Conservation (phyloP, 2,113 vertebrate genomes). For the Fulica atra region DNA sequence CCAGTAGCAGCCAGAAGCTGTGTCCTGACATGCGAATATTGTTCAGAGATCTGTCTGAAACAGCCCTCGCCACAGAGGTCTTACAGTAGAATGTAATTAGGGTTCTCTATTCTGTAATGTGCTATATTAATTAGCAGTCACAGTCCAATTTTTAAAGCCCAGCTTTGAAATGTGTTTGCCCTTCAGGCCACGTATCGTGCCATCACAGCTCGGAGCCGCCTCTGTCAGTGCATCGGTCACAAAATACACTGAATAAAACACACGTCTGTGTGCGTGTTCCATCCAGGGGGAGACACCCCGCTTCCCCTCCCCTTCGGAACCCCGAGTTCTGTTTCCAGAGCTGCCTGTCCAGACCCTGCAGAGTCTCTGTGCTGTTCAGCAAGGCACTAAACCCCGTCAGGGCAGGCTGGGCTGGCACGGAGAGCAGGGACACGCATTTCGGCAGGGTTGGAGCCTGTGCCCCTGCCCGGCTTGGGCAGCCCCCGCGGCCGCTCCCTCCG, state of each 20-base stretch:
- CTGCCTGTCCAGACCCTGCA: not conserved
- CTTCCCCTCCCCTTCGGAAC: not conserved
- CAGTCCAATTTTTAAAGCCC: constrained; percentile 33
- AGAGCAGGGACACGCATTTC: not conserved
- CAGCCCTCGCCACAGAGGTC: not conserved
- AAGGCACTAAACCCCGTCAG: not conserved
- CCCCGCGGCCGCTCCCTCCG: not conserved
- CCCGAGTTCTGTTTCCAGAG: not conserved
- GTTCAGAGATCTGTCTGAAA: not conserved
- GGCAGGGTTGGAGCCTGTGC: not conserved
- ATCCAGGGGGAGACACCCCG: fast-evolving
- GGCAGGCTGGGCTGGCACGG: no score
- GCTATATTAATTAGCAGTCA: constrained; percentile 32
- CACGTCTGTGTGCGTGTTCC: not conserved
- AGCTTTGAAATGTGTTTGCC: not conserved
- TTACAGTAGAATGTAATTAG: not conserved
- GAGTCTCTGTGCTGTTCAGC: not conserved
- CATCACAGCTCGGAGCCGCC: not conserved
- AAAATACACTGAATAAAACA: not conserved
- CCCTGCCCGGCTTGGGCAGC: not conserved
- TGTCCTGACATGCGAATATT: not conserved
- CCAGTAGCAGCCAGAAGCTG: not conserved
- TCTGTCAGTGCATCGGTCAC: not conserved
- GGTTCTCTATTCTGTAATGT: not conserved
- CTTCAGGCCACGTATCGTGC: not conserved